A percentile compares a stretch with the other conserved stretches of the same genome.
Evolutionary conservation across 2,888 invertebrate genomes (phyloP).

Genomic region (Elysia crispata): DNA sequence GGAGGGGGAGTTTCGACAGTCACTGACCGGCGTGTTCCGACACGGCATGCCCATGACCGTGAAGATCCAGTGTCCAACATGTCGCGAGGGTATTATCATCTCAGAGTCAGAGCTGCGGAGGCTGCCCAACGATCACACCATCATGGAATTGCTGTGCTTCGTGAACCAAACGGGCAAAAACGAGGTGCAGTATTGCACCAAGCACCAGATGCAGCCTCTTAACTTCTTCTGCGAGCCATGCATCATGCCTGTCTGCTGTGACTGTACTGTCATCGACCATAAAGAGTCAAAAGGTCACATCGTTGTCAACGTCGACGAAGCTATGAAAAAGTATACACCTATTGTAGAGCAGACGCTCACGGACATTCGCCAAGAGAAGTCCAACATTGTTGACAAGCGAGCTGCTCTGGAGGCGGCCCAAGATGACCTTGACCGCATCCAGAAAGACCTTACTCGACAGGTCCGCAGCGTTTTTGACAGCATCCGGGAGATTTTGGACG

Average conservation of each 20-base stretch:
- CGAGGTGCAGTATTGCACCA: slow-evolving; percentile 68
- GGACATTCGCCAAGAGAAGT: slow-evolving; percentile 61
- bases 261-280: slow-evolving; percentile 72
- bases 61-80: slow-evolving; percentile 71
- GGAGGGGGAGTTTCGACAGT: slow-evolving; percentile 70
- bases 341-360: slow-evolving; percentile 66
- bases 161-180: slow-evolving; percentile 65
- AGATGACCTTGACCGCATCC: slow-evolving; percentile 67
- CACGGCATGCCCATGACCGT: slow-evolving; percentile 69
- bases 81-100: slow-evolving; percentile 67
- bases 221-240: slow-evolving; percentile 75
- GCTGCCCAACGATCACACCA: slow-evolving; percentile 71
- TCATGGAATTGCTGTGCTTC: slow-evolving; percentile 68
- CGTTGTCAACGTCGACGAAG: slow-evolving; percentile 71
- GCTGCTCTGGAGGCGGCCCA: slow-evolving; percentile 63
- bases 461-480: slow-evolving; percentile 65
- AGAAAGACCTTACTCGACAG: slow-evolving; percentile 66
- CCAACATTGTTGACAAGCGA: slow-evolving; percentile 62
- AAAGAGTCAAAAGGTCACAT: slow-evolving; percentile 68
- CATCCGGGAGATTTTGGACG: slow-evolving; percentile 66
- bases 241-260: slow-evolving; percentile 71
- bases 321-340: slow-evolving; percentile 70
- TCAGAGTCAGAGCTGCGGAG: slow-evolving; percentile 69
- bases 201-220: slow-evolving; percentile 71
- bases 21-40: slow-evolving; percentile 68